Base-by-base conservation (phyloP, 2,797 vertebrate species). In the Eidolon dupreanum region DNA sequence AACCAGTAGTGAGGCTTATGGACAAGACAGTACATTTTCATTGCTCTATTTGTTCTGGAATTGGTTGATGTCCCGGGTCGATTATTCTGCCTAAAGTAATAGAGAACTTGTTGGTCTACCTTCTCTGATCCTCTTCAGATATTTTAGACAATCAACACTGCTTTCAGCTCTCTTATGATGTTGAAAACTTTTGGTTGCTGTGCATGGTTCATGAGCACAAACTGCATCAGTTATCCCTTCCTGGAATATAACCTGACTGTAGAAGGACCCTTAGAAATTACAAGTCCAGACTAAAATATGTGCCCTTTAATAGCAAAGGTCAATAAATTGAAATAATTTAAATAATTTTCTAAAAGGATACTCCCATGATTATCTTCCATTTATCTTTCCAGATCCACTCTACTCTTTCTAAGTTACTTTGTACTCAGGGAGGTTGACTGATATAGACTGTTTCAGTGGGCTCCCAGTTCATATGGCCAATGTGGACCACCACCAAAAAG, bases 391-490 rank as follows among this genome's bases (percentile, higher is more conserved):
- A 38, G 7, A n/a, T 22, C 36, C 2, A 11, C 1, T 20, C 4
- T 71, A 15, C 3, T 5, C 12, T 53, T 41, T 49, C 74, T 33
- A 28, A 43, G 26, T 17, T 74, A 16, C 11, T 43, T 55, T 46
- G 20, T 51, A 3, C 8, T 75, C 36, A 63, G 31, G 5, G 15
- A 79, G 0, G 20, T 20, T 85, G 31, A 68, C 28, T 28, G 33
- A 74, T 10, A 8, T 1, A 1, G 33, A 41, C 6, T 36, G 5
- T 2, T 13, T 46, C n/a, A n/a, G 0, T 36, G 41, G 28, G 3
- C 17, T 70, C 51, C 61, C 24, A 12, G 11, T 36, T 79, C 2
- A 31, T 55, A 75, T 83, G n/a, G 17, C 13, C 26, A 59, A 43
- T 3, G 15, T 4, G 5, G 20, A 49, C 2, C 3, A 31, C 2